Base-by-base conservation (phyloP, 2,797 vertebrate species). In the Neosalanx taihuensis region DNA sequence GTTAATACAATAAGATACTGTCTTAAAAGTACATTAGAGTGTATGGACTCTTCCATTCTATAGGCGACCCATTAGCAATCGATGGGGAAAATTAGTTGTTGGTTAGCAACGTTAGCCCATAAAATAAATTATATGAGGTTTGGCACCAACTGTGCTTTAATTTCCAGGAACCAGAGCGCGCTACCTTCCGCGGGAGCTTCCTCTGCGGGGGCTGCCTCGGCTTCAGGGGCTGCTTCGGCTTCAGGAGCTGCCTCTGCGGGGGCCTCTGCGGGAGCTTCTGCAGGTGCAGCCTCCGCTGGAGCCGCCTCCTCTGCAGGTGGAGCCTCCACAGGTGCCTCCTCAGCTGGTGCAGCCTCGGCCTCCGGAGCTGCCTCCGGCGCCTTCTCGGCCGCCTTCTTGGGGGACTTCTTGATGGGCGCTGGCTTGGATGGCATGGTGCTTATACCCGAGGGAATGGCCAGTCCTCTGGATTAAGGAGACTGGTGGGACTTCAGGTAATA, bases 341-440 rank as follows among this genome's bases (percentile, higher is more conserved):
- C 23, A 26, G 4, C 79, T 0, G 85, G 74, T 6, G 81, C 79
- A 10, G 82, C 83, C 46, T 0, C n/a, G 1, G 73, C 2, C 0
- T 60, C 73, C 23, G 77, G 79, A 29, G 62, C 85, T 0, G 87
- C 70, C 74, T 85, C 90, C 31, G 83, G 72, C 9, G 79, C 74
- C 65, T 88, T 88, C 30, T 78, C 85, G 0, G 60, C 85, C 1
- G 81, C 86, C 79, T 90, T 89, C 1, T 91, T 85, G 4, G 89
- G 79, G 53, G 91, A 83, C 78, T 93, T 93, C 81, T 93, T 93
- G 79, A 93, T 91, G 69, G 93, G 88, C 1, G 91, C 84, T 69
- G 91, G 85, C 86, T 94, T 94, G 49, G 89, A 77, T 0, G 94
- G 93, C 94, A 95, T 95, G 0, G 41, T 79, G 74, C 72, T 70